Evolutionary conservation across 2,797 vertebrate species (phyloP), one percentile per base, ranked within the genome.

Genomic region (Acanthurus lineatus): DNA sequence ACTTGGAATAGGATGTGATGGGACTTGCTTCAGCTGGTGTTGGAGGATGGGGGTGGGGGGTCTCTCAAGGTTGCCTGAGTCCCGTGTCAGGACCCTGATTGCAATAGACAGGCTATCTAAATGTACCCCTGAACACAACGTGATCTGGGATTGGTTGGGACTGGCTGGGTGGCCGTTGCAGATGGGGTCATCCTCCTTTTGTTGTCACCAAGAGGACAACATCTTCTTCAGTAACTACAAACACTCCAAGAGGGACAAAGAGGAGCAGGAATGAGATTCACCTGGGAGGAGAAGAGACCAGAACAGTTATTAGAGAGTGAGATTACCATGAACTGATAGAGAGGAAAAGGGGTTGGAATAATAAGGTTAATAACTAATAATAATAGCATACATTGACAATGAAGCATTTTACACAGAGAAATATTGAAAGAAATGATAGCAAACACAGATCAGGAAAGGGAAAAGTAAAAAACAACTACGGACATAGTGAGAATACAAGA

Each of bases 41-140:
- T 63, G 66, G 45, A 73, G 65, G 67, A 53, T 58, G 63, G 70
- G 64, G 47, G 32, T 79, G 73, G 28, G 28, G 28, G 28, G 28
- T 32, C 28, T 32, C 28, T 88, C 83, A 91, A 89, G 88, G 87
- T 83, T 89, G 72, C 62, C 44, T 9, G 70, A 65, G 63, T 82
- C 69, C 66, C 69, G 63, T 86, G 84, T 82, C 77, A 66, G 65
- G 83, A 80, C 73, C 80, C 57, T 91, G 81, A 92, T 78, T 86
- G 51, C 73, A 81, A 69, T 71, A 79, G 89, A 90, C 90, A 90
- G 65, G 73, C 80, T 87, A 87, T 87, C 84, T 74, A 28, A 76
- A 86, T 53, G 73, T 66, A 62, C 51, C 52, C 65, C 81, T 83
- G 76, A 80, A 63, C 54, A 25, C 73, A 74, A 42, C 45, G 57